Evolutionary conservation across 2,888 invertebrate genomes (phyloP).

Genomic region (Drosophila nr. perissopoda): DNA sequence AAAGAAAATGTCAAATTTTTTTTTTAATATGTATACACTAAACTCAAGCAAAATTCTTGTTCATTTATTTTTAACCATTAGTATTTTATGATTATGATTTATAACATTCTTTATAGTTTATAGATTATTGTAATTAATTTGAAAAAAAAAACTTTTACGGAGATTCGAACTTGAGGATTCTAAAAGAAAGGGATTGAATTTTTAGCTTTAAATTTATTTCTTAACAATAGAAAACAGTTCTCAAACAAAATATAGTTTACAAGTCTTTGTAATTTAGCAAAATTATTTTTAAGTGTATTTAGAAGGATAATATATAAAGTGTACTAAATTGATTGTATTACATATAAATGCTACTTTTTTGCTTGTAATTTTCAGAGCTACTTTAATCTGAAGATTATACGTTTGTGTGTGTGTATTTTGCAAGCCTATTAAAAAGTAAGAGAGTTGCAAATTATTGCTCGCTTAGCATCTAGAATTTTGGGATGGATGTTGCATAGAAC

Average conservation of each 20-base stretch:
- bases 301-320: background rate
- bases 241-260: background rate
- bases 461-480: background rate
- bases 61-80: background rate
- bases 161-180: background rate
- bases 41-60: background rate
- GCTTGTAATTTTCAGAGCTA: background rate
- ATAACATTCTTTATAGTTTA: background rate
- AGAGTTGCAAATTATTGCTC: conserved; percentile 5
- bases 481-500: background rate
- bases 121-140: background rate
- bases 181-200: background rate
- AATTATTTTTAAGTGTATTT: background rate
- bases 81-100: background rate
- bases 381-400: background rate
- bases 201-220: background rate
- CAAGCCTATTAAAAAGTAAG: background rate
- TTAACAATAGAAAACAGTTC: background rate
- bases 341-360: background rate
- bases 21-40: background rate
- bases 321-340: background rate
- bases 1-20: background rate
- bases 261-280: background rate
- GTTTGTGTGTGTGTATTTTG: background rate
- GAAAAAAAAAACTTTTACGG: background rate